Evolutionary conservation across 2,113 vertebrate species (phyloP), one percentile per base, ranked within the genome.

Genomic region (Cyphomyrus discorhynchus): DNA sequence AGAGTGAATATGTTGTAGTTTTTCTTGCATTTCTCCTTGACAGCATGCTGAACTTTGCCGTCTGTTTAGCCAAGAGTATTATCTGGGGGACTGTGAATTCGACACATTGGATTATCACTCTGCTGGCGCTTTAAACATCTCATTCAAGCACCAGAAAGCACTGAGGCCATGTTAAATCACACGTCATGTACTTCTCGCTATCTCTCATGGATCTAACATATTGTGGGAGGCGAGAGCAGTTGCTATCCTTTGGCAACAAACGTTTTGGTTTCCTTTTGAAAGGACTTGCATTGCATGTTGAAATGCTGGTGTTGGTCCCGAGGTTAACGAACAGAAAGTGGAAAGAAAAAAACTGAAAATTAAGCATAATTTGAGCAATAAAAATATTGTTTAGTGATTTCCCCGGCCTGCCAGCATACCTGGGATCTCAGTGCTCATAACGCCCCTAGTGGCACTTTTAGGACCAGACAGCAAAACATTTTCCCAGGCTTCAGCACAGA

Each of bases 331-430:
- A 53, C 6, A 21, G 17, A 17, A n/a, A 92, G 93, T 93, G 35
- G 86, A 93, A 95, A 94, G 95, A 94, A 95, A 96, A 95, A 94
- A 92, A 94, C 92, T 92, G 93, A 45, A 70, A 42, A 87, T 91
- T 31, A 52, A 90, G 39, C 47, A 39, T 89, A 84, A 89, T 90
- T 85, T 89, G 85, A 88, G 58, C 88, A 90, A 35, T 88, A 92
- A 91, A 92, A 89, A 90, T 82, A 50, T 88, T 62, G 86, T 89
- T 70, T 58, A 83, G 58, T 80, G 58, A 89, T 88, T 91, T 93
- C 90, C 86, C 88, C 62, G 19, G 53, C 90, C 88, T 39, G 46
- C 9, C 42, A 8, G 21, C 58, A 17, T 39, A 35, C 31, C 11
- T 77, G n/a, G n/a, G 10, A 88, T 88, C 87, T 88, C 87, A 62